phyloP scores from a whole-genome alignment of 2,113 vertebrate genomes.

The Pseudopodoces humilis region DNA sequence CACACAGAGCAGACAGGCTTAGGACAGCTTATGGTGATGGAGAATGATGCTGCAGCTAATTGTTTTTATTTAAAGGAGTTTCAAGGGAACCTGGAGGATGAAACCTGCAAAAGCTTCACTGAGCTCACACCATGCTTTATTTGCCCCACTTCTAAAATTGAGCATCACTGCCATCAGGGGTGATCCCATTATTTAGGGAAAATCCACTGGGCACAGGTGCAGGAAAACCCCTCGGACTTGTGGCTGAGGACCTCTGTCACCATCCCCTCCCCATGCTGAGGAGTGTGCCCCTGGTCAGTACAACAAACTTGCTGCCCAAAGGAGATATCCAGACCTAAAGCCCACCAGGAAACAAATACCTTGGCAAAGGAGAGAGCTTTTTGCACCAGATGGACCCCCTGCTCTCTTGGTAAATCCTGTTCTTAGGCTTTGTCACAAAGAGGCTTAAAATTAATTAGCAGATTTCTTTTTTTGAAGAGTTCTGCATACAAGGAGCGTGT shows the following conservation, averaged over 20 bases:
- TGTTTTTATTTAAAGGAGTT: neutral
- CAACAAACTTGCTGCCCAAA: neutral
- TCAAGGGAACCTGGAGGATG: neutral
- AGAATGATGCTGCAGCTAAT: rapidly evolving
- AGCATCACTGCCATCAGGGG: neutral
- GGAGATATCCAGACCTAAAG: neutral
- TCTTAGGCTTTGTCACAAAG: conserved; percentile 69
- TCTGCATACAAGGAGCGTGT: neutral
- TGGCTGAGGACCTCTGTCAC: neutral
- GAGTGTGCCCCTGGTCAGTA: neutral
- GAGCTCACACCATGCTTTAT: neutral
- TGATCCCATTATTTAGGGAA: neutral
- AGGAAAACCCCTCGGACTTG: neutral
- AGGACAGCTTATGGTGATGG: neutral
- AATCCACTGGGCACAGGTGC: neutral
- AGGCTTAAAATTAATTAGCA: conserved; percentile 73
- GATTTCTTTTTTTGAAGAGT: neutral
- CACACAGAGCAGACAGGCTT: neutral
- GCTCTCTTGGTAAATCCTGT: conserved; percentile 55
- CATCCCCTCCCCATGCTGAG: neutral
- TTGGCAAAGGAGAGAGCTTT: conserved; percentile 3
- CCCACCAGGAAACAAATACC: neutral
- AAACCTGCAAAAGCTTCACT: neutral
- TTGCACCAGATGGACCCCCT: conserved; percentile 69
- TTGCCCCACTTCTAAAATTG: neutral